Evolutionary conservation across 2,888 invertebrate species (phyloP), one percentile per base, ranked within the genome.

Genomic region (Empis livida): DNA sequence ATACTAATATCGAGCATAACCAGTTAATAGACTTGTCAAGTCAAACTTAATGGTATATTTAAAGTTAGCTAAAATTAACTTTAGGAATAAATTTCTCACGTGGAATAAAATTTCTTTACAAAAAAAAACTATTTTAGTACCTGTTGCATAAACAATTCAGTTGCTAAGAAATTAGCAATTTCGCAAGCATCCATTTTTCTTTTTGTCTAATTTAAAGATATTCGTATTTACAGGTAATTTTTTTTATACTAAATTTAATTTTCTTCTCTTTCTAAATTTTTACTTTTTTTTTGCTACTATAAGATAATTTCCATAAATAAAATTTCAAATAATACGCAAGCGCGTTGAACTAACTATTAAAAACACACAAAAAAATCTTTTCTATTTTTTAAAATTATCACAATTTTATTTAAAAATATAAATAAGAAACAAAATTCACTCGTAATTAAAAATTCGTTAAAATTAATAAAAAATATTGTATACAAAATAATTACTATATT

Each of bases 101-200:
- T 20, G 20, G 20, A 20, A 20, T 20, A 20, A 27, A 27, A 8
- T 27, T 8, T 27, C 8, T 20, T 20, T 20, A 20, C 20, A 20
- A 20, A 20, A 27, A 6, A 27, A 27, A 27, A 27, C 23, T 27
- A 27, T 27, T 27, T 27, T 27, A 8, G 9, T 80, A 83, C 83
- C 80, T 87, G 86, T 72, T 86, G 85, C 74, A 83, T 84, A 75
- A 84, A 82, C 67, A 82, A 74, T 77, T 87, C 87, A 68, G 82
- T 84, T 64, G 86, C 85, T 64, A 87, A 77, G 72, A 86, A 83
- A 73, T 81, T 84, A 61, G 85, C 84, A 68, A 87, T 83, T 77
- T 87, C 87, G 74, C 81, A 79, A 67, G 85, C 82, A 74, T 87
- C 86, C 76, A 86, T 81, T 46, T 61, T 55, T 49, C 8, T 17